Base-by-base conservation (phyloP, 1,140 invertebrate species). In the Orussus abietinus region DNA sequence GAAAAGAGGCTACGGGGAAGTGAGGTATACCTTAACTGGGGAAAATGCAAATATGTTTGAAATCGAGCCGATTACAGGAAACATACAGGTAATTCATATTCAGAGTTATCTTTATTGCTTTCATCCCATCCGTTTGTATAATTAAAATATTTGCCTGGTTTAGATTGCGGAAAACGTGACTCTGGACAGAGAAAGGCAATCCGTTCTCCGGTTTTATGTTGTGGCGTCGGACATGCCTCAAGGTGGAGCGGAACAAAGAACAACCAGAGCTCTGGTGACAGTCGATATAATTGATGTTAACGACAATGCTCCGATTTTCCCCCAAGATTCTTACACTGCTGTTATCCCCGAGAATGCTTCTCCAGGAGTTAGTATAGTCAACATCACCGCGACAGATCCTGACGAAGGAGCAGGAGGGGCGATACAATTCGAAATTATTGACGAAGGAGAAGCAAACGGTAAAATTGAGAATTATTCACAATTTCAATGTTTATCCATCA, bases 231-330 rank as follows among this genome's bases (percentile, higher is more conserved):
- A 92, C 54, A 85, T 80, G 5, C 84, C 84, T 0, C 65, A 71
- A 30, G 80, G 79, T 2, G 80, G 81, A 0, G 77, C 78, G 0
- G 81, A 85, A 20, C 80, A 85, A 37, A 77, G 78, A 38, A 78
- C 78, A 13, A 71, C 78, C 3, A 66, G 74, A 13, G 80, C 77
- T 2, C 66, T 81, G 45, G 74, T 90, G 0, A 75, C 78, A 0
- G 76, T 91, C 3, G 83, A 88, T 49, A 78, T 92, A 3, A 59
- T 86, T 0, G 88, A 92, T 62, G 83, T 89, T 0, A 91, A 93
- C 54, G 90, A 93, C 47, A 91, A 90, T 61, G 75, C 84, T 11
- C 86, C 86, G 0, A 55, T 43, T 13, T 79, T 78, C 29, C 55
- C 65, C 1, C 71, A 75, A 34, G 61, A 72, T 29, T 64, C 64